A percentile compares a stretch with the other conserved stretches of the same genome.
Conservation (phyloP, 2,797 vertebrate genomes). For the Hippopotamyrus pictus region DNA sequence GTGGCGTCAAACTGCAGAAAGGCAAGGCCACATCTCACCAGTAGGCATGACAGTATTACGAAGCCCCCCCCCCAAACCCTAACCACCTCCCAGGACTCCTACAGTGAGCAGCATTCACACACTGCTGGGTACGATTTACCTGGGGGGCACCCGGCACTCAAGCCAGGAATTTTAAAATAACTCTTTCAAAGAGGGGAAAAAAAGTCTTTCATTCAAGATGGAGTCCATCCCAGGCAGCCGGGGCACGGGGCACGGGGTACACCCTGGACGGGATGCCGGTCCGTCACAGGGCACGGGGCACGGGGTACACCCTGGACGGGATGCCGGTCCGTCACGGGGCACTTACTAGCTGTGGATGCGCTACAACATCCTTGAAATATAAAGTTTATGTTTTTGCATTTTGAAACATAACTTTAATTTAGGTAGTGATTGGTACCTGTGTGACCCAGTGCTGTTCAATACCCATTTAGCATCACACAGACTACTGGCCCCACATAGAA, state of each 20-base stretch:
- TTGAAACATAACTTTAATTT: neutral
- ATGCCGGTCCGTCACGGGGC: neutral
- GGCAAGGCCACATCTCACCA: neutral
- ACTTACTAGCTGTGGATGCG: neutral
- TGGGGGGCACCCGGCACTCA: neutral
- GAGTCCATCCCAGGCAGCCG: neutral
- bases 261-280: neutral
- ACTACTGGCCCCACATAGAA: neutral
- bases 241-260: neutral
- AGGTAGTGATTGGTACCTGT: neutral
- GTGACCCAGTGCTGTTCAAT: neutral
- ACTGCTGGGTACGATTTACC: neutral
- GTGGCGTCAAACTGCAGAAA: neutral
- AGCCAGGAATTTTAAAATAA: neutral
- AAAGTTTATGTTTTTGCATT: neutral
- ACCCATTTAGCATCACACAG: neutral
- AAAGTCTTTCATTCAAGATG: neutral
- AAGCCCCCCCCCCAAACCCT: neutral
- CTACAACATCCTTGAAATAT: neutral
- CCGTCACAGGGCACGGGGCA: neutral
- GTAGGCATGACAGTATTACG: neutral
- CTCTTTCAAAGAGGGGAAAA: neutral
- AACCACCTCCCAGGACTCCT: neutral
- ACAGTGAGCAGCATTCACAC: neutral
- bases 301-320: neutral